A percentile compares a stretch with the other conserved stretches of the same genome.
These are phyloP conservation scores for Tragelaphus eurycerus DNA, from an alignment of 2,797 vertebrate species.

Conservation along the genomic window DNA sequence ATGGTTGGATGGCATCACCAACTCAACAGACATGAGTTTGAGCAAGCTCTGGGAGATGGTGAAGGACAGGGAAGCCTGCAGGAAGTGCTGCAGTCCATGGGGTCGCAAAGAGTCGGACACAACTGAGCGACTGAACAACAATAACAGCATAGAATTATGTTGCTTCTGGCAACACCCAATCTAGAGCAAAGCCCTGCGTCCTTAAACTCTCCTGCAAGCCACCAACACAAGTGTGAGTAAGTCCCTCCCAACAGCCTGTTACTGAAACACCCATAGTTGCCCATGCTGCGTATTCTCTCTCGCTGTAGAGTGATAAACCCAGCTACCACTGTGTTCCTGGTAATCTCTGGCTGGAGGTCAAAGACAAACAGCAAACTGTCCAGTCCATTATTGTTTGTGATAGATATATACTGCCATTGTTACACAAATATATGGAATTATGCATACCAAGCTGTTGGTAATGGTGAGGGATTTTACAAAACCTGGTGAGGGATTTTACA, in stretches of 20 bases:
- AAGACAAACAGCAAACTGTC: background rate
- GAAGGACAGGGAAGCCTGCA: background rate
- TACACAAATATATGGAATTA: background rate
- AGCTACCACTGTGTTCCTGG: background rate
- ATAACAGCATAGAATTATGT: background rate
- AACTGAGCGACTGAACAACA: background rate
- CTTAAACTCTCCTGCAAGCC: background rate
- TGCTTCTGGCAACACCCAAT: background rate
- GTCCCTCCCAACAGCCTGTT: background rate
- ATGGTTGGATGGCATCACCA: background rate
- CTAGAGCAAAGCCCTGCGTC: background rate
- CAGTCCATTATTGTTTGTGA: background rate
- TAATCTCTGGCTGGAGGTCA: background rate
- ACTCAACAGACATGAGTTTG: background rate
- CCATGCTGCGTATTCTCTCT: background rate
- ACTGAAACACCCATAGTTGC: background rate
- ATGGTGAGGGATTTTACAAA: background rate
- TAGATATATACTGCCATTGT: background rate
- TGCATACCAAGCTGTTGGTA: background rate
- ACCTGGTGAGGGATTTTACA: background rate
- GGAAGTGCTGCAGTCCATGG: background rate
- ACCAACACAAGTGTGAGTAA: background rate
- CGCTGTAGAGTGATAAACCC: background rate
- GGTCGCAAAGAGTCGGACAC: fast-evolving
- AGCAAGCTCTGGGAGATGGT: background rate